Evolutionary conservation across 2,113 vertebrate species (phyloP), one percentile per base, ranked within the genome.

Genomic region (Hippolais icterina): DNA sequence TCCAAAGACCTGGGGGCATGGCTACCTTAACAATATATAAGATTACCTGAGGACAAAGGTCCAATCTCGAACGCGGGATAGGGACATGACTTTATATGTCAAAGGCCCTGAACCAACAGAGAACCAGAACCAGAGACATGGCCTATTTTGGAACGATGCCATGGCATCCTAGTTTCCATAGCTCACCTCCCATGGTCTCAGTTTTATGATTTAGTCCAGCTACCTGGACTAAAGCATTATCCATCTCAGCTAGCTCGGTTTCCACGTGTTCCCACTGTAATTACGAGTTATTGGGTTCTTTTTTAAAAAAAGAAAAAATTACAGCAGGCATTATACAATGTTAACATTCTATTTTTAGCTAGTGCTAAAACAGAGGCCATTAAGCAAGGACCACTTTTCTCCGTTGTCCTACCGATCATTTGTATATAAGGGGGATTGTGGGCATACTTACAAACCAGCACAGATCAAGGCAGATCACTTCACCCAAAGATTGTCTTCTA

Each of bases 241-340:
- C 57, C 15, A 37, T 35, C 23, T 59, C 57, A 59, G n/a, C n/a
- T 59, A 59, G 10, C n/a, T 59, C 10, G 6, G 22, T 37, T 35
- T 37, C n/a, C 15, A 59, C 12, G 29, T 0, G 0, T 85, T 87
- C 16, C 28, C 18, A 33, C 11, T 70, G 31, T 59, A 63, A 66
- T 14, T 63, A 17, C 0, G 20, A 75, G 19, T 35, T 41, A 24
- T 16, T 41, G 2, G 3, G 5, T 46, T 12, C 1, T n/a, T 60
- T 85, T 76, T 68, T 13, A 49, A 83, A 79, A 9, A 56, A 13
- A 87, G n/a, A 85, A 19, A 71, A 39, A 70, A 39, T 91, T 41
- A 23, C 14, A 84, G 6, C 12, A 86, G 37, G 16, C 13, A 22
- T 64, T 59, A 68, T 17, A 39, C 14, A 50, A 25, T 31, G 22